These are phyloP conservation scores for Hemicordylus capensis DNA, from an alignment of 2,113 vertebrate species.

Conservation along the genomic window DNA sequence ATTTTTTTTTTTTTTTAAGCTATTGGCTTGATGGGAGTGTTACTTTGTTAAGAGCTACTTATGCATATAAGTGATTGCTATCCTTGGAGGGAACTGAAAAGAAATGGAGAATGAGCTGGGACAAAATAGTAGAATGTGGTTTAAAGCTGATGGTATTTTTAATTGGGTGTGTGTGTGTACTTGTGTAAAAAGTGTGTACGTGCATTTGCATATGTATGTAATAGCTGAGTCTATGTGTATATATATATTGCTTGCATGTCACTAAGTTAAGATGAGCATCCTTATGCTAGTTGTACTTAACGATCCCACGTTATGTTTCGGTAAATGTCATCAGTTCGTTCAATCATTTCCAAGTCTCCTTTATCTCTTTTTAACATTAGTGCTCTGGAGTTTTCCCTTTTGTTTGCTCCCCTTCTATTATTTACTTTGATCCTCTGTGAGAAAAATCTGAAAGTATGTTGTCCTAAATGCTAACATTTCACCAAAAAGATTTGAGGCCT, in stretches of 20 bases:
- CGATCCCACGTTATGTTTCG: constrained; percentile 75
- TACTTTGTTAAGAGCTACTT: constrained; percentile 28
- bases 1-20: constrained; percentile 33
- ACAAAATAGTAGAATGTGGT: constrained; percentile 24
- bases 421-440: constrained; percentile 86
- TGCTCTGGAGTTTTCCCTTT: constrained; percentile 78
- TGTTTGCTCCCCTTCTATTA: constrained; percentile 82
- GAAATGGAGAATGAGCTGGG: constrained; percentile 24
- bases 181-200: constrained; percentile 14
- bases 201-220: constrained; percentile 7
- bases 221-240: neutral
- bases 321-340: constrained; percentile 80
- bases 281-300: constrained; percentile 69
- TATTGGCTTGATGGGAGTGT: constrained; percentile 35
- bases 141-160: constrained; percentile 23
- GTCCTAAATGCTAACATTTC: constrained; percentile 85
- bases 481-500: constrained; percentile 81
- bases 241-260: constrained; percentile 7
- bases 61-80: constrained; percentile 47
- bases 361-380: constrained; percentile 83
- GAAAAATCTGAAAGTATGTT: constrained; percentile 86
- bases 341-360: constrained; percentile 80
- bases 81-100: constrained; percentile 40
- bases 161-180: neutral
- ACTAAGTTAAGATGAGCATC: constrained; percentile 45